Conservation (phyloP, 2,113 vertebrate species). For the Odocoileus hemionus region DNA sequence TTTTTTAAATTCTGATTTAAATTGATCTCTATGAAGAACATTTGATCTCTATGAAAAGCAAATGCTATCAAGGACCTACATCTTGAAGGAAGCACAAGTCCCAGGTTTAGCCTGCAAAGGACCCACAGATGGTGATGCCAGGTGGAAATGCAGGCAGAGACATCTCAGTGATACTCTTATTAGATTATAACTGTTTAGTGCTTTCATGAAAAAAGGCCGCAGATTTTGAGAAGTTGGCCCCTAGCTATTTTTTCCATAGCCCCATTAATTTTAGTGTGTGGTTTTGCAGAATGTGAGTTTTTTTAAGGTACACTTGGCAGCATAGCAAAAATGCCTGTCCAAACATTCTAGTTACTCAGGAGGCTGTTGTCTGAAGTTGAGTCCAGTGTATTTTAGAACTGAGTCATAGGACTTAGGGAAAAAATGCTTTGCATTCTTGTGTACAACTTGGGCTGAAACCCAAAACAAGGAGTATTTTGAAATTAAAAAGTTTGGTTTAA, state of each 20-base stretch:
- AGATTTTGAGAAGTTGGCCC: neutral
- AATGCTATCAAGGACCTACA: neutral
- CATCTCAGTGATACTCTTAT: neutral
- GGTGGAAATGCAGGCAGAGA: neutral
- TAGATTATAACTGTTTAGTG: neutral
- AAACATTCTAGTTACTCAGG: neutral
- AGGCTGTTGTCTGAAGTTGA: neutral
- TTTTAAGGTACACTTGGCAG: neutral
- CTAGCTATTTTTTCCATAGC: neutral
- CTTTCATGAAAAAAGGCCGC: neutral
- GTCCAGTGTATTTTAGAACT: neutral
- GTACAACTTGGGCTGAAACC: neutral
- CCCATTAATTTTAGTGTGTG: neutral
- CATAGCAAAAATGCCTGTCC: neutral
- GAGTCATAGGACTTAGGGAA: neutral
- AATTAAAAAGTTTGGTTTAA: constrained; percentile 23
- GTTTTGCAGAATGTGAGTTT: neutral
- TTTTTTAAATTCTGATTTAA: neutral
- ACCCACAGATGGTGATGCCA: neutral
- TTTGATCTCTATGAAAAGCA: neutral
- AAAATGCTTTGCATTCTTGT: constrained; percentile 12
- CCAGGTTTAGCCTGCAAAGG: neutral
- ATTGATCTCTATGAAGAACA: neutral
- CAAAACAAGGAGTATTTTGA: neutral
- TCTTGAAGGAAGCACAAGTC: neutral